A percentile compares a stretch with the other conserved stretches of the same genome.
Evolutionary conservation across 2,797 vertebrate species (phyloP).

Genomic region (Anas bernieri): DNA sequence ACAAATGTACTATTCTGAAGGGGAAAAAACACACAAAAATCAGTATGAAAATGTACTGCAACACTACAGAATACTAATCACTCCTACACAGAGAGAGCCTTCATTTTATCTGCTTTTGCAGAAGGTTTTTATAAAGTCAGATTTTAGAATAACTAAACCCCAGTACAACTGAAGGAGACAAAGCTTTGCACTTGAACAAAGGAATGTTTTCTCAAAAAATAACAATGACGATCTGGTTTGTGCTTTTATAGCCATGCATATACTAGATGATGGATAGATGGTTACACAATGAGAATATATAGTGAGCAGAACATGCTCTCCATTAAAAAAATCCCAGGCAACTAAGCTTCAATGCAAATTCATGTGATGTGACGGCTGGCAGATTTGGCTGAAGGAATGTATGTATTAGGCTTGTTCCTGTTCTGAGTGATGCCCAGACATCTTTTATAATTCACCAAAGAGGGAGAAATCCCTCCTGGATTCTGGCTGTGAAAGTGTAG

Average conservation of each 20-base stretch:
- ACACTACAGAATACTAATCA: conserved; percentile 76
- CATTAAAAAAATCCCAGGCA: conserved; percentile 50
- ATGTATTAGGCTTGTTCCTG: background rate
- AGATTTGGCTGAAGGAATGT: conserved; percentile 18
- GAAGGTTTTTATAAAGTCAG: conserved; percentile 67
- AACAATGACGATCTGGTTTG: conserved; percentile 55
- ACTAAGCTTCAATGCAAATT: conserved; percentile 25
- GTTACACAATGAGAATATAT: conserved; percentile 54
- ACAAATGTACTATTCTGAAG: conserved; percentile 78
- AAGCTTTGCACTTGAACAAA: conserved; percentile 66
- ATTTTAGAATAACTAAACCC: conserved; percentile 64
- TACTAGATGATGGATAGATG: conserved; percentile 61
- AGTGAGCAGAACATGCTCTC: conserved; percentile 36
- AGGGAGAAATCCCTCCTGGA: background rate
- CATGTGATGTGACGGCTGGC: conserved; percentile 25
- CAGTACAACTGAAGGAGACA: conserved; percentile 66
- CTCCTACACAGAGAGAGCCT: conserved; percentile 73
- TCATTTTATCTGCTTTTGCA: conserved; percentile 69
- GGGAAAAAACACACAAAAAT: conserved; percentile 71
- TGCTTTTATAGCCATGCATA: conserved; percentile 60
- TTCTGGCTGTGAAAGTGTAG: background rate
- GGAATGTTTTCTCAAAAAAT: conserved; percentile 66
- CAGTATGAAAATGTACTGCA: conserved; percentile 72
- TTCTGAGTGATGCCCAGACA: background rate
- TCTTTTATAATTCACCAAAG: background rate